Percentiles rank a stretch among this genome's conserved stretches.
Evolutionary conservation across 2,888 invertebrate species (phyloP).

Genomic region (Hoplodrina ambigua): DNA sequence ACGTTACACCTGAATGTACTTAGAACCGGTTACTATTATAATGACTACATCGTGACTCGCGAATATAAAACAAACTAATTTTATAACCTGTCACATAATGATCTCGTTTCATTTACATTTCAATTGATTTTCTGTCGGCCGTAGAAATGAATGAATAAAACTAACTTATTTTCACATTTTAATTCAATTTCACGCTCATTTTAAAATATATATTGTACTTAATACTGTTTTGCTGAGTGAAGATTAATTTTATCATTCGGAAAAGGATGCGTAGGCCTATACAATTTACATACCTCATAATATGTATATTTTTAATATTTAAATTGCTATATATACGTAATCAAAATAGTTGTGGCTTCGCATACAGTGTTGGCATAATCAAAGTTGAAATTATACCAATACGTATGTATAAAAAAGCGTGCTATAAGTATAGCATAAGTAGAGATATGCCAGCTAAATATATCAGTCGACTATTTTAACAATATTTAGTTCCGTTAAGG

Average conservation of each 20-base stretch:
- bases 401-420: constrained; percentile 24
- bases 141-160: constrained; percentile 62
- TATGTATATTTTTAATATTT: constrained; percentile 27
- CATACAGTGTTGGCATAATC: constrained; percentile 12
- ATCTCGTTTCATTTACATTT: constrained; percentile 45
- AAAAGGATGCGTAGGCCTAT: constrained; percentile 6
- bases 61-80: constrained; percentile 65
- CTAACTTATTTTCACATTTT: constrained; percentile 47
- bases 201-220: constrained; percentile 16
- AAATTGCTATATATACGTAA: constrained; percentile 26
- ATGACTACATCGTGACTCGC: constrained; percentile 78
- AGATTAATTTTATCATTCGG: constrained; percentile 4
- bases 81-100: constrained; percentile 56
- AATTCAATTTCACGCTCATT: constrained; percentile 4
- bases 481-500: constrained; percentile 52
- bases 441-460: constrained; percentile 53
- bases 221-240: constrained; percentile 24
- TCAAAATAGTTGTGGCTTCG: constrained; percentile 20
- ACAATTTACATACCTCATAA: constrained; percentile 27
- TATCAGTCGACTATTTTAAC: constrained; percentile 54
- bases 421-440: constrained; percentile 43
- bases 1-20: constrained; percentile 64
- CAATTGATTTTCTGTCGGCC: constrained; percentile 41
- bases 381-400: constrained; percentile 15
- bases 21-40: constrained; percentile 68